These are phyloP conservation scores for Dendropsophus ebraccatus DNA, from an alignment of 2,113 vertebrate genomes.

Conservation along the genomic window DNA sequence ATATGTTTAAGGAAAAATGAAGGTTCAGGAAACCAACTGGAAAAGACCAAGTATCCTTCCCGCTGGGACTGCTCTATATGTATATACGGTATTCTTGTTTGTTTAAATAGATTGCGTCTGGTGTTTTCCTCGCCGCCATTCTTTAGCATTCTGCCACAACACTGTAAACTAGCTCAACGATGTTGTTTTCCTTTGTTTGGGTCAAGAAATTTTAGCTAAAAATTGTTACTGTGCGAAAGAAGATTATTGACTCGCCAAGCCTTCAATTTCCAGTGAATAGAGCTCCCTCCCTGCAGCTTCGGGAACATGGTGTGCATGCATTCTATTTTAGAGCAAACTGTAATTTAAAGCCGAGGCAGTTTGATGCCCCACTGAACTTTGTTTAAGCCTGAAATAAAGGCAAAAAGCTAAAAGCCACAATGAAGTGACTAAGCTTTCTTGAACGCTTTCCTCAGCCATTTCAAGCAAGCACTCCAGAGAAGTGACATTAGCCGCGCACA, in stretches of 20 bases:
- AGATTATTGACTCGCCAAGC: slow-evolving; percentile 85
- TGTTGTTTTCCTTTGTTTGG: slow-evolving; percentile 84
- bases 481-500: slow-evolving; percentile 17
- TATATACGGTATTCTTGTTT: background rate
- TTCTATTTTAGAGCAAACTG: slow-evolving; percentile 85
- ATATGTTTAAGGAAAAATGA: no score
- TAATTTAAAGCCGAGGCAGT: slow-evolving; percentile 82
- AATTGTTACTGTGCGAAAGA: slow-evolving; percentile 83
- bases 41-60: no score
- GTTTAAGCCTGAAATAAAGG: slow-evolving; percentile 82
- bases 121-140: slow-evolving; percentile 49
- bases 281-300: slow-evolving; percentile 80
- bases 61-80: no score
- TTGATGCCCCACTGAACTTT: slow-evolving; percentile 85
- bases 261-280: slow-evolving; percentile 85
- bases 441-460: slow-evolving; percentile 67
- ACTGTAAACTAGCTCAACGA: slow-evolving; percentile 73
- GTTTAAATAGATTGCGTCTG: slow-evolving; percentile 17
- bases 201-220: slow-evolving; percentile 86
- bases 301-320: slow-evolving; percentile 77
- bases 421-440: slow-evolving; percentile 75
- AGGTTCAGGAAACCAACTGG: no score
- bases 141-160: slow-evolving; percentile 73
- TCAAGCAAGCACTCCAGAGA: slow-evolving; percentile 27
- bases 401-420: slow-evolving; percentile 72